Evolutionary conservation across 2,797 vertebrate species (phyloP).

Genomic region (Hypotaenidia okinawae): DNA sequence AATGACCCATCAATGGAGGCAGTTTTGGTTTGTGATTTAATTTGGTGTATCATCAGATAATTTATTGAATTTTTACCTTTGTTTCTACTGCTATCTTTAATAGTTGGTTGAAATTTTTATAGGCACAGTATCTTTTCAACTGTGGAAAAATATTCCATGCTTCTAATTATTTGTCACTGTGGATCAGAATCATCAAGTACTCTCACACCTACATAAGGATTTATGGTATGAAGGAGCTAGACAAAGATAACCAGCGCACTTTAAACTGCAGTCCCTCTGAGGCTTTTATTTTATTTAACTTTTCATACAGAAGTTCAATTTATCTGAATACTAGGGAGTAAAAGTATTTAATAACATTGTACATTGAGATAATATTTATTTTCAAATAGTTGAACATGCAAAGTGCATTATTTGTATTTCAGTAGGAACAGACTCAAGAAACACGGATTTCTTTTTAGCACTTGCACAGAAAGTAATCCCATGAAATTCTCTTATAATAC

Average conservation of each 20-base stretch:
- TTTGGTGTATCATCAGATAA: background rate
- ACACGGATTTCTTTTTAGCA: constrained; percentile 30
- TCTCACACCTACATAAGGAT: background rate
- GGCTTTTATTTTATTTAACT: background rate
- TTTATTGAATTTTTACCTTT: background rate
- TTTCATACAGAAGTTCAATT: background rate
- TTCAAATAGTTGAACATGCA: background rate
- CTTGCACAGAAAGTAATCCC: constrained; percentile 22
- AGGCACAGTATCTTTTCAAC: background rate
- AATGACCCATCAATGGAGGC: background rate
- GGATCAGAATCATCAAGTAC: background rate
- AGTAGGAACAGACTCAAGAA: constrained; percentile 32
- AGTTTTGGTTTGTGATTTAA: background rate
- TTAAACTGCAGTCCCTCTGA: background rate
- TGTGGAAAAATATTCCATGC: background rate
- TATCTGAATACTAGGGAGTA: background rate
- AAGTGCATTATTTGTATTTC: constrained; percentile 14
- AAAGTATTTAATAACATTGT: background rate
- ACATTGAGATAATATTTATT: background rate
- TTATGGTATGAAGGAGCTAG: background rate
- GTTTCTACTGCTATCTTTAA: background rate
- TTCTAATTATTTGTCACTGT: background rate
- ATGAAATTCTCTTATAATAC: background rate
- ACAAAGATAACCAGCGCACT: background rate
- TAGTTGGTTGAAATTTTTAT: background rate